Evolutionary conservation across 2,888 invertebrate genomes (phyloP), one percentile per base, ranked within the genome.

Genomic region (Melanchra persicariae): DNA sequence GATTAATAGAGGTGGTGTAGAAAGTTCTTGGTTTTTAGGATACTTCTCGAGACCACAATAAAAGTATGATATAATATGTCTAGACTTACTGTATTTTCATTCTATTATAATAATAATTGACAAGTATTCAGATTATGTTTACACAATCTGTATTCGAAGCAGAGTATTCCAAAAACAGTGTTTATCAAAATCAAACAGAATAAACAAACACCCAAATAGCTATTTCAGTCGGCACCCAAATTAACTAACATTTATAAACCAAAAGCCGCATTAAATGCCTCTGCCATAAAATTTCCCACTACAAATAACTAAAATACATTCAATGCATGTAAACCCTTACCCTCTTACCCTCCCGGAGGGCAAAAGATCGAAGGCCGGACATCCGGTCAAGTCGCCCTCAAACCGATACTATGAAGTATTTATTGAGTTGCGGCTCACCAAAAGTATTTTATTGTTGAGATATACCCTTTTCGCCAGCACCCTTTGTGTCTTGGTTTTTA

Each of bases 341-440:
- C 79, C 85, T 73, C 68, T 77, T 82, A 72, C 83, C 83, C 88
- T 87, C 92, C 92, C 90, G 85, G 85, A 89, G 94, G 95, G 94
- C 93, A 87, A 90, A 89, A 93, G 95, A 94, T 93, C 94, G 94
- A 91, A 93, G 93, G 93, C 92, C 94, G 92, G 92, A 93, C 92
- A 85, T 94, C 93, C 94, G 94, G 94, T 91, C 94, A 93, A 91
- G 89, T 91, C 92, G 90, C 92, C 93, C 93, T 92, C 92, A 91
- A 91, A 92, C 93, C 93, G 93, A 94, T 95, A 94, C 94, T 94
- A 95, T 95, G 94, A 95, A 94, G 95, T 96, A 96, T 96, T 96
- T 96, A 96, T 96, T 93, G 95, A 95, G 93, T 93, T 94, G 96
- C 90, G 96, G 96, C 90, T 92, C 88, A 94, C 95, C 96, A 86